Percentiles rank a stretch among this genome's conserved stretches.
phyloP scores from a whole-genome alignment of 2,888 invertebrate genomes.

The Drosophila falleni region DNA sequence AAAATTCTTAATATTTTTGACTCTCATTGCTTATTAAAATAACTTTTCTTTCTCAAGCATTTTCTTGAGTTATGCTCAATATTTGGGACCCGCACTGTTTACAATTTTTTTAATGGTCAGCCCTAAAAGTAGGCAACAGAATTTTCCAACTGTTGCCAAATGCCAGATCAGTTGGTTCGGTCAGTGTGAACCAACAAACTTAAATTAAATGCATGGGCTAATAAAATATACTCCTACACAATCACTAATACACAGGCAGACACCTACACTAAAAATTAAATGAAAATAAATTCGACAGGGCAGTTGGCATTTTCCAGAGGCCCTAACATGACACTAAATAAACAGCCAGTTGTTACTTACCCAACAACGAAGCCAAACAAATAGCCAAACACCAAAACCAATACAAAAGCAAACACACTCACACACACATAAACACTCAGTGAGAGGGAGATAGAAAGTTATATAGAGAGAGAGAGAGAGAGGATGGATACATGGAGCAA shows the following conservation, averaged over 20 bases:
- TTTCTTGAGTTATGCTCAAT: conserved; percentile 21
- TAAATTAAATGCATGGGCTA: conserved; percentile 67
- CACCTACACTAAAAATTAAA: conserved; percentile 58
- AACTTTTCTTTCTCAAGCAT: background rate
- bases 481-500: conserved; percentile 19
- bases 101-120: conserved; percentile 18
- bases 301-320: conserved; percentile 31
- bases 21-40: no score
- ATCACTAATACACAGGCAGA: conserved; percentile 3
- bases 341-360: conserved; percentile 79
- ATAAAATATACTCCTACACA: conserved; percentile 47
- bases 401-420: conserved; percentile 60
- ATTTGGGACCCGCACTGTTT: conserved; percentile 44
- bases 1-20: conserved; percentile 33
- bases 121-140: conserved; percentile 71
- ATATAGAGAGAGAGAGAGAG: background rate
- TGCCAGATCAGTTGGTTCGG: conserved; percentile 16
- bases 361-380: conserved; percentile 78
- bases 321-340: conserved; percentile 80
- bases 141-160: conserved; percentile 31
- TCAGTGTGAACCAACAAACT: conserved; percentile 46
- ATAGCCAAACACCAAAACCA: conserved; percentile 64
- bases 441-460: background rate
- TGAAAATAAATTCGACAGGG: conserved; percentile 61
- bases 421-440: conserved; percentile 18